These are phyloP conservation scores for Sympetrum striolatum DNA, from an alignment of 2,888 invertebrate genomes.

Conservation along the genomic window DNA sequence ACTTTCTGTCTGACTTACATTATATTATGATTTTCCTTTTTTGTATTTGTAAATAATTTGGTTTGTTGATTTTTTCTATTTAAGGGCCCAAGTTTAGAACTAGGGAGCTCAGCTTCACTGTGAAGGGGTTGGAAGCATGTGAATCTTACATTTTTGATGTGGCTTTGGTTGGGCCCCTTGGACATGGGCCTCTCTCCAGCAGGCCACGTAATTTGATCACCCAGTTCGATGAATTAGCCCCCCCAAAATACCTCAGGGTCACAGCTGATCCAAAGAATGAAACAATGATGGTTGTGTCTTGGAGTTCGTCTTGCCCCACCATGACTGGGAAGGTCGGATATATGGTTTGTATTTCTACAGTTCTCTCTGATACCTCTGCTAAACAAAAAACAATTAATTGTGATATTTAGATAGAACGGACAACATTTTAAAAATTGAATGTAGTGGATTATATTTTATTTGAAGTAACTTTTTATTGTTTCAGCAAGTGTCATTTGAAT, in stretches of 20 bases:
- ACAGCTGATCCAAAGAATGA: conserved; percentile 50
- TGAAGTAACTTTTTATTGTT: no score
- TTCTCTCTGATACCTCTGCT: no score
- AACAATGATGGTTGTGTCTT: conserved; percentile 67
- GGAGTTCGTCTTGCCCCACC: conserved; percentile 75
- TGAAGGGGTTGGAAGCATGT: conserved; percentile 74
- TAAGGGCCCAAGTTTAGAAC: conserved; percentile 63
- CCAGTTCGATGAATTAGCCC: conserved; percentile 68
- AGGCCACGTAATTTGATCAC: conserved; percentile 66
- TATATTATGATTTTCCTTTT: neutral
- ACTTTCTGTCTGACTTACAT: no score
- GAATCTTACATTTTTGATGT: conserved; percentile 77
- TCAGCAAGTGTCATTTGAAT: no score
- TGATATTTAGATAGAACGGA: no score
- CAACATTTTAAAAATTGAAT: no score
- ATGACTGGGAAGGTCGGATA: conserved; percentile 64
- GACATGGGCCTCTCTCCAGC: conserved; percentile 70
- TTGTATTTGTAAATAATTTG: neutral
- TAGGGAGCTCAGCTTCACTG: conserved; percentile 62
- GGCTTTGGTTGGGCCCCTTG: conserved; percentile 69
- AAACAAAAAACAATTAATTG: no score
- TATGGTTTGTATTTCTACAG: conserved; percentile 67
- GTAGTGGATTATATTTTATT: no score
- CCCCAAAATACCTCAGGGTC: conserved; percentile 72
- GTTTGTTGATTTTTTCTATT: conserved; percentile 29